phyloP scores from a whole-genome alignment of 2,113 vertebrate species.

The Phylloscopus trochiloides region DNA sequence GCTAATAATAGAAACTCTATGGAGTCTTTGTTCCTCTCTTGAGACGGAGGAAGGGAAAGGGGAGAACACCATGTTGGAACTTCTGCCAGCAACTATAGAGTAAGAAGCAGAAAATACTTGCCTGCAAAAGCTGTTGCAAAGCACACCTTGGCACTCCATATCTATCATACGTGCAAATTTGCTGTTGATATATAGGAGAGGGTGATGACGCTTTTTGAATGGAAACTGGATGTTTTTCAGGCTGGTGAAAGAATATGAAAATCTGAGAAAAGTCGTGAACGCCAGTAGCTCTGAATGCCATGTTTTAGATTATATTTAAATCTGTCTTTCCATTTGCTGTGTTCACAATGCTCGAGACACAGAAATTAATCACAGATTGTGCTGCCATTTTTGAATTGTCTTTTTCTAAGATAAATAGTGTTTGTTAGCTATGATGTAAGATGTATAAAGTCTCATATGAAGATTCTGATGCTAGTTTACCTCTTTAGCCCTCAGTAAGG shows the following conservation, averaged over 20 bases:
- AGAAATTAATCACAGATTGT: background rate
- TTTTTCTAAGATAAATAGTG: background rate
- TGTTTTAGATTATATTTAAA: slow-evolving; percentile 32
- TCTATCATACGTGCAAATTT: slow-evolving; percentile 37
- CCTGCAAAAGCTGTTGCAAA: slow-evolving; percentile 63
- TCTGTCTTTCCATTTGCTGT: background rate
- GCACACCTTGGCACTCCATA: slow-evolving; percentile 14
- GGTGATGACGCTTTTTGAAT: slow-evolving; percentile 22
- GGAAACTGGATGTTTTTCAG: slow-evolving; percentile 24
- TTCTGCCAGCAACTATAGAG: slow-evolving; percentile 53
- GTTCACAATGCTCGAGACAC: background rate
- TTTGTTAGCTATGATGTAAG: background rate
- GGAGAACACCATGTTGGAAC: slow-evolving; percentile 53
- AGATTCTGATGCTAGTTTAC: background rate
- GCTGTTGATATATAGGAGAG: slow-evolving; percentile 36
- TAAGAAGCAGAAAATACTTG: slow-evolving; percentile 64
- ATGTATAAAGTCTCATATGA: accelerated
- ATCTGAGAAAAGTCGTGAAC: slow-evolving; percentile 28
- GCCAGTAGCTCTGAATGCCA: slow-evolving; percentile 21
- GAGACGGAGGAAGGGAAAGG: background rate
- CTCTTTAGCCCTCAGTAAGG: background rate
- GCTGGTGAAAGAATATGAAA: slow-evolving; percentile 45
- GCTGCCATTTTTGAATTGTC: background rate
- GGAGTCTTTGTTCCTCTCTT: slow-evolving; percentile 39
- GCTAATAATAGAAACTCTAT: background rate